Percentiles rank a stretch among this genome's conserved stretches.
phyloP scores from a whole-genome alignment of 1,140 invertebrate genomes.

The Macrocentrus cingulum region DNA sequence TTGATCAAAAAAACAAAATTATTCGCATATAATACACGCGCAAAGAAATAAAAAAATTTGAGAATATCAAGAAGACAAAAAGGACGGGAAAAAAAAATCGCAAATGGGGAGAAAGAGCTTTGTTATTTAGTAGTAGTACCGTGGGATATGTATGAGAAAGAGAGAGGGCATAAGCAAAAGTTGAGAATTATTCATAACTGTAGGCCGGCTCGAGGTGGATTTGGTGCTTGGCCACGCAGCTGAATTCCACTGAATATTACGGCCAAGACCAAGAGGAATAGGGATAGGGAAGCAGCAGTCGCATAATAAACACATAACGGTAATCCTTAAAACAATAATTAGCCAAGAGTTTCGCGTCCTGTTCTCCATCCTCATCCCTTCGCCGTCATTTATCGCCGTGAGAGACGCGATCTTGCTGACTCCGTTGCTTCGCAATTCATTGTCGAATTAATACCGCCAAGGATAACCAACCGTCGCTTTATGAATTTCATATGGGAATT shows the following conservation, averaged over 20 bases:
- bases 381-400: constrained; percentile 8
- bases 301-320: constrained; percentile 58
- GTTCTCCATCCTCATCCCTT: constrained; percentile 18
- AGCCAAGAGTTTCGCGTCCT: constrained; percentile 40
- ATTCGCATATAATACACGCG: too few relatives aligned
- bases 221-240: constrained; percentile 28
- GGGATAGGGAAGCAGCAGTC: constrained; percentile 36
- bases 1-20: too few relatives aligned
- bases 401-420: constrained; percentile 36
- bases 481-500: too few relatives aligned
- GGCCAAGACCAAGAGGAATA: constrained; percentile 16
- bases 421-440: constrained; percentile 39
- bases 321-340: constrained; percentile 61
- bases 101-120: too few relatives aligned
- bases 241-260: constrained; percentile 54
- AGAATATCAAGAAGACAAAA: too few relatives aligned
- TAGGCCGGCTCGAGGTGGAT: constrained; percentile 38
- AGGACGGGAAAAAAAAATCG: too few relatives aligned
- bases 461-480: too few relatives aligned
- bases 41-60: too few relatives aligned
- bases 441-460: constrained; percentile 38
- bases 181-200: constrained; percentile 56
- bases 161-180: constrained; percentile 25
- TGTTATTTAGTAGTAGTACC: neutral
- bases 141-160: neutral